Base-by-base conservation (phyloP, 2,888 invertebrate species). In the Limenitis camilla region DNA sequence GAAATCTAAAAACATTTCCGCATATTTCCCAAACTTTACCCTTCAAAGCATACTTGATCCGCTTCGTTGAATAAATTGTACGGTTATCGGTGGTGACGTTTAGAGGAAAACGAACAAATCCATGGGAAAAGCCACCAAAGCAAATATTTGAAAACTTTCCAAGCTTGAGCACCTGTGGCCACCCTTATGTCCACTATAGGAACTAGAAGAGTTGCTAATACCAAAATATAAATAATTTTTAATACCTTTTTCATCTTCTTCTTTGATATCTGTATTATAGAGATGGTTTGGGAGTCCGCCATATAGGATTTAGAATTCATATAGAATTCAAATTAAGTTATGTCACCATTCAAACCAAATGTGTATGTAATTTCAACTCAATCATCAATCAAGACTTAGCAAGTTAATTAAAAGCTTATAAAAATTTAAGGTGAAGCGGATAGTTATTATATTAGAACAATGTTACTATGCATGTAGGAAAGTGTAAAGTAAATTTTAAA, bases 21-120 rank as follows among this genome's bases (percentile, higher is more conserved):
- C 36, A 1, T 45, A 11, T 36, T 45, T 29, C 36, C 36, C 40
- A 52, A 74, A 59, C 58, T 62, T 54, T 10, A 52, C 61, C 77
- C 75, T 74, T 78, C 86, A 85, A 85, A 86, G 86, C 83, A 83
- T 84, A 83, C 82, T 86, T 84, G 81, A 85, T 86, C 82, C 76
- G 71, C 63, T 72, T 69, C 59, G 77, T 72, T 76, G 72, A 77
- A 81, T 80, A 80, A 78, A 81, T 79, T 76, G 71, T 72, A 67
- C 66, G 69, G 73, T 75, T 79, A 78, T 78, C 75, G 81, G 75
- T 71, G 72, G 75, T 77, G 74, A 71, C 65, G 67, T 68, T 71
- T 67, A 69, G 69, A 74, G 68, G 69, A 71, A 69, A 77, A 75
- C 72, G 71, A 65, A 70, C 67, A 79, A 82, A 83, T 80, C 78